Evolutionary conservation across 2,113 vertebrate genomes (phyloP).

Genomic region (Mus musculus): GRCm39 chr1:181007501-181008000

Average conservation of each 20-base stretch:
- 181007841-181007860: not conserved
- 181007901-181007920: not conserved
- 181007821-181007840: not conserved
- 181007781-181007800: not conserved
- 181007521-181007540: too few relatives aligned
- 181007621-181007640: not conserved
- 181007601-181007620: not conserved
- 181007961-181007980: conserved; percentile 20
- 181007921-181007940: not conserved
- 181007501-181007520: too few relatives aligned
- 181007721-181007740: not conserved
- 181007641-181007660: not conserved
- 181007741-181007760: not conserved
- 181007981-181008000: conserved; percentile 26
- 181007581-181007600: not conserved
- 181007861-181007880: not conserved
- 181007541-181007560: too few relatives aligned
- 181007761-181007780: not conserved
- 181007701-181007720: not conserved
- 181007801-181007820: not conserved
- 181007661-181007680: not conserved
- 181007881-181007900: not conserved
- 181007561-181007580: not conserved
- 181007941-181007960: not conserved
- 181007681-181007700: too few relatives aligned